Percentiles rank a stretch among this genome's conserved stretches.
These are phyloP conservation scores for Ceyx melanurus DNA, from an alignment of 2,113 vertebrate genomes.

Conservation along the genomic window DNA sequence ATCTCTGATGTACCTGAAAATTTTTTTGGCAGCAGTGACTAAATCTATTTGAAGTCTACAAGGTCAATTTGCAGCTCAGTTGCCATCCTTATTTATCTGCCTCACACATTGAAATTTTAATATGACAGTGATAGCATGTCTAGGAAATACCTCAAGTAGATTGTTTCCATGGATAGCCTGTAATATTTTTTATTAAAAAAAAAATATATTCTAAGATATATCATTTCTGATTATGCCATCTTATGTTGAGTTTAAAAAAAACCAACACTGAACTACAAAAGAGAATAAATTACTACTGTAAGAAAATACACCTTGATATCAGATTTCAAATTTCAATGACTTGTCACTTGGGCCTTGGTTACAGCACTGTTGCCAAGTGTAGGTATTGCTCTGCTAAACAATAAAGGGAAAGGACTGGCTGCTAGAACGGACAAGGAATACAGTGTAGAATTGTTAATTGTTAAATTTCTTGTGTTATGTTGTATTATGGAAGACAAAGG, in stretches of 20 bases:
- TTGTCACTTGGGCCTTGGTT: not conserved
- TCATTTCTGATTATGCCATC: not conserved
- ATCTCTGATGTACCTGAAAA: conserved; percentile 66
- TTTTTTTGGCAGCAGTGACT: conserved; percentile 58
- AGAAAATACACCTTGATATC: not conserved
- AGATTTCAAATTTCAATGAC: not conserved
- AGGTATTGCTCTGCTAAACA: not conserved
- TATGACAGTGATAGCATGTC: not conserved
- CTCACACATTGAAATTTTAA: conserved; percentile 45
- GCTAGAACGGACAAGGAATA: not conserved
- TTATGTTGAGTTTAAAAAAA: not conserved
- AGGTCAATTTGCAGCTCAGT: conserved; percentile 65
- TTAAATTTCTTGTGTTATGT: not conserved
- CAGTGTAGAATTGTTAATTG: not conserved
- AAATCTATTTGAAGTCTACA: conserved; percentile 53
- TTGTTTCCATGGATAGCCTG: not conserved
- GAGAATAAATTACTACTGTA: not conserved
- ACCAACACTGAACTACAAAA: not conserved
- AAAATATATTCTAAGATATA: not conserved
- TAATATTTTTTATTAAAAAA: not conserved
- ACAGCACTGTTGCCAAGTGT: not conserved
- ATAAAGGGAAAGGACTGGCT: not conserved
- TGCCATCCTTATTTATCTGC: conserved; percentile 58
- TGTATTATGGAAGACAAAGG: not conserved
- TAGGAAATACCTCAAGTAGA: not conserved